A percentile compares a stretch with the other conserved stretches of the same genome.
Evolutionary conservation across 2,797 vertebrate genomes (phyloP).

Genomic region (Dipus sagitta): DNA sequence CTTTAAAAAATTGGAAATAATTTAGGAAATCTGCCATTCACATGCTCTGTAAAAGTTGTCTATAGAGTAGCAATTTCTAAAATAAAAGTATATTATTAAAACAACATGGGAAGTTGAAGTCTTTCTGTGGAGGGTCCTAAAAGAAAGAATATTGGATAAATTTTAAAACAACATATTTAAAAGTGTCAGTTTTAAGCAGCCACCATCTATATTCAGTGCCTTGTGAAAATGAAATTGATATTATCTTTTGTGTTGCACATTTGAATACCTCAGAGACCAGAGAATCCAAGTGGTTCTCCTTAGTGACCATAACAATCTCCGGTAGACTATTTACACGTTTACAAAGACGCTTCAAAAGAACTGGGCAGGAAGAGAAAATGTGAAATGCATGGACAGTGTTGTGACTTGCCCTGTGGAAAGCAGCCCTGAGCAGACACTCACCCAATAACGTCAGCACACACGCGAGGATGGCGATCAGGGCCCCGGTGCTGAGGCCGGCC

Average conservation of each 20-base stretch:
- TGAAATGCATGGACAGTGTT: fast-evolving
- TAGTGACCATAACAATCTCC: not conserved
- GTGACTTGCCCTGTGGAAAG: not conserved
- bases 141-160: not conserved
- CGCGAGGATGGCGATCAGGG: conserved; percentile 96
- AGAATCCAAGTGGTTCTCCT: fast-evolving
- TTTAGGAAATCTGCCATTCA: not conserved
- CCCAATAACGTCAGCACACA: conserved; percentile 96
- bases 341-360: not conserved
- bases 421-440: conserved; percentile 81
- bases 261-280: not conserved
- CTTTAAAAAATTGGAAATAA: not conserved
- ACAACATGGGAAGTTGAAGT: not conserved
- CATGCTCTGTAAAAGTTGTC: not conserved
- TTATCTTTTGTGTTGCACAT: conserved; percentile 7
- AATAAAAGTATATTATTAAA: not conserved
- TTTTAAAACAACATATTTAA: not conserved
- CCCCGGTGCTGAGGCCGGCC: conserved; percentile 96
- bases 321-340: not conserved
- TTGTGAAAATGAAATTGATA: not conserved
- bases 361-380: no score
- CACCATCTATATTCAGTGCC: not conserved
- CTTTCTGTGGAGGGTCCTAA: not conserved
- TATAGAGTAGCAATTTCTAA: not conserved
- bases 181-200: not conserved